Evolutionary conservation across 2,888 invertebrate genomes (phyloP).

Genomic region (Sialis lutaria): DNA sequence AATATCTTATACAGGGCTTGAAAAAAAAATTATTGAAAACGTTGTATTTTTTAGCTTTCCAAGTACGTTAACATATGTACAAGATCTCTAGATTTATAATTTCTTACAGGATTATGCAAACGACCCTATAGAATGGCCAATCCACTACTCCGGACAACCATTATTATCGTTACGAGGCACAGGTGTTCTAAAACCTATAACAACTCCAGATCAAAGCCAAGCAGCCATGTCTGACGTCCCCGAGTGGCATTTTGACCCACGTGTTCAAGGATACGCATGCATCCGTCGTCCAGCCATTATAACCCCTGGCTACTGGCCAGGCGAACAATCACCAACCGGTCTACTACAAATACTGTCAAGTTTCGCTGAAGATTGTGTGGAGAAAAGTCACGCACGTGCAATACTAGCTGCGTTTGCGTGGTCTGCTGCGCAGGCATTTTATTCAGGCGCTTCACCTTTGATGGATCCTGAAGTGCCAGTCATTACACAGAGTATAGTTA

Average conservation of each 20-base stretch:
- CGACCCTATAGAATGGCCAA: conserved; percentile 40
- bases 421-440: conserved; percentile 60
- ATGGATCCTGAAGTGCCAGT: conserved; percentile 86
- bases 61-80: conserved; percentile 11
- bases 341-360: conserved; percentile 26
- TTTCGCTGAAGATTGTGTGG: conserved; percentile 36
- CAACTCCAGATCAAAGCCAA: conserved; percentile 34
- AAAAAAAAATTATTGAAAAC: too few species aligned
- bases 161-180: conserved; percentile 49
- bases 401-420: conserved; percentile 67
- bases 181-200: conserved; percentile 47
- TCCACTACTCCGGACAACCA: conserved; percentile 56
- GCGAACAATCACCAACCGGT: conserved; percentile 60
- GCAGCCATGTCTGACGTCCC: conserved; percentile 39
- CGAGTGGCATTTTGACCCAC: conserved; percentile 39
- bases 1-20: too few species aligned
- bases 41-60: too few species aligned
- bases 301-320: conserved; percentile 49
- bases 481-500: conserved; percentile 71
- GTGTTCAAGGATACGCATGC: conserved; percentile 35
- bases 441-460: conserved; percentile 77
- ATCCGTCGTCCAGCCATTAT: too few species aligned
- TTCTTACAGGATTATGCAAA: conserved; percentile 27
- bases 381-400: conserved; percentile 55
- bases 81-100: too few species aligned